Evolutionary conservation across 1,140 invertebrate genomes (phyloP), one percentile per base, ranked within the genome.

Genomic region (Bombus fervidus): DNA sequence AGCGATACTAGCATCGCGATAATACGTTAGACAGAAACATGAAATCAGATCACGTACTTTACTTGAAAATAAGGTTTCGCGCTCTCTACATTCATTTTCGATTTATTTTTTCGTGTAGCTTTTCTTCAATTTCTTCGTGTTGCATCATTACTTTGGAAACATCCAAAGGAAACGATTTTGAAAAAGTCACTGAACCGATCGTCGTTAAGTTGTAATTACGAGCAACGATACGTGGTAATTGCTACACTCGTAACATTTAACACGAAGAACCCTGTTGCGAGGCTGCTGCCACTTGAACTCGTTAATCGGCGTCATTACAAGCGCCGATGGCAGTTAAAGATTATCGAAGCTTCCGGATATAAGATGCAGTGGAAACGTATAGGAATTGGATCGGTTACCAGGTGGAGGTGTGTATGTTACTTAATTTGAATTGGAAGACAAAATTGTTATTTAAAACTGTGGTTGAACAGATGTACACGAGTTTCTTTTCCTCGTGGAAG

Each of bases 301-400:
- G 41, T 83, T 83, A 83, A 83, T 77, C 81, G 81, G 41, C 73
- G 73, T 83, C 73, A 53, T 83, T 83, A 83, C 73, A 53, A 76
- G 81, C 57, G 43, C 25, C 73, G 81, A 83, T 76, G 41, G 43
- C 72, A 83, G 66, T 76, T 83, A 66, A 28, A 83, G 73, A 83
- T 83, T 76, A 77, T 68, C 81, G 73, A 66, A 83, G 43, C 73
- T 83, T 83, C 81, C 72, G 81, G 62, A 76, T 76, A 59, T 34
- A 39, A 68, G 39, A 28, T 25, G 57, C 13, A 28, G 6, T n/a
- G 13, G 41, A 13, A 57, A 22, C 34, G 22, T 13, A n/a, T 68
- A 62, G 59, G 66, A 73, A 41, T 39, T 37, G 41, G 25, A 75
- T 75, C 34, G 47, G 59, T 83, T 66, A 34, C 34, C 39, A 31